Percentiles rank a stretch among this genome's conserved stretches.
phyloP scores from a whole-genome alignment of 2,797 vertebrate species.

The Sebastes iracundus region DNA sequence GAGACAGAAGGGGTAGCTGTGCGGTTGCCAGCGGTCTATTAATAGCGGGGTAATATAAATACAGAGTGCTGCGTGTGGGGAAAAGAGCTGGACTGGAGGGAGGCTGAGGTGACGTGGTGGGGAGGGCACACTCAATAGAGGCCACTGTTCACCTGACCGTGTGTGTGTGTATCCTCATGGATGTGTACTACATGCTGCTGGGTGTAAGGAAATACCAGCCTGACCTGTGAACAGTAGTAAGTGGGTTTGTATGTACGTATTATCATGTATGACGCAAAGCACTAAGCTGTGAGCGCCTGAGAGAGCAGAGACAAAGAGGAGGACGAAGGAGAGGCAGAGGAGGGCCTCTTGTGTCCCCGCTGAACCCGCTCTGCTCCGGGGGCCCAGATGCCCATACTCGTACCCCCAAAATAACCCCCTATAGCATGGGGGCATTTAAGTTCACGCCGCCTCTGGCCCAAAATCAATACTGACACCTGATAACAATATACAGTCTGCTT shows the following conservation, averaged over 20 bases:
- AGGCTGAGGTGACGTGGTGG: background rate
- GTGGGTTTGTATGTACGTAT: slow-evolving; percentile 48
- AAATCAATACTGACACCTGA: slow-evolving; percentile 51
- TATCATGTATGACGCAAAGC: slow-evolving; percentile 65
- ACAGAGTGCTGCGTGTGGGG: slow-evolving; percentile 47
- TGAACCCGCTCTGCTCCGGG: slow-evolving; percentile 43
- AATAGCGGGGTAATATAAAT: slow-evolving; percentile 58
- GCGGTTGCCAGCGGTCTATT: slow-evolving; percentile 53
- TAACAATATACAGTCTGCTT: slow-evolving; percentile 56
- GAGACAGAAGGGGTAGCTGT: slow-evolving; percentile 34
- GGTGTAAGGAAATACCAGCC: slow-evolving; percentile 33
- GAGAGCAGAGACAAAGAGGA: slow-evolving; percentile 67
- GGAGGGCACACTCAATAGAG: slow-evolving; percentile 19
- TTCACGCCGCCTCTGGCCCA: slow-evolving; percentile 28
- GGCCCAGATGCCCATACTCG: slow-evolving; percentile 26
- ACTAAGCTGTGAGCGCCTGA: slow-evolving; percentile 66
- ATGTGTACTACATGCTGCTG: slow-evolving; percentile 19
- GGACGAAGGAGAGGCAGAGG: slow-evolving; percentile 31
- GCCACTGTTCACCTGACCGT: slow-evolving; percentile 38
- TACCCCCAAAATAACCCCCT: slow-evolving; percentile 46
- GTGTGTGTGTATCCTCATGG: background rate
- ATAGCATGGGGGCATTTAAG: slow-evolving; percentile 46
- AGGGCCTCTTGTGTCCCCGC: slow-evolving; percentile 54
- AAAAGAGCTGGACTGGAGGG: slow-evolving; percentile 26
- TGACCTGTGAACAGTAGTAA: slow-evolving; percentile 33